Conservation (phyloP, 2,888 invertebrate genomes). For the Parnassius orleans region DNA sequence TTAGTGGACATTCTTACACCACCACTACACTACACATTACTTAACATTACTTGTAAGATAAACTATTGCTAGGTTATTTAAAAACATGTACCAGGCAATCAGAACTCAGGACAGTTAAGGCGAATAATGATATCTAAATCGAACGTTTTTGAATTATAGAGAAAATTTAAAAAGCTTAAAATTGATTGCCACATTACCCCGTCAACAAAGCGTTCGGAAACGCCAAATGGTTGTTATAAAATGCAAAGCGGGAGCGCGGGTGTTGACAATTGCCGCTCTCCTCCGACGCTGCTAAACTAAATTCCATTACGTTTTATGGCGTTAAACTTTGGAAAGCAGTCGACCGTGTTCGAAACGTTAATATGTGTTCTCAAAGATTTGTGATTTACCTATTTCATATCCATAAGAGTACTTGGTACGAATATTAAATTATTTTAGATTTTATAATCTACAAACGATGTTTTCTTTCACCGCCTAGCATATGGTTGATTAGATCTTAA, state of each 20-base stretch:
- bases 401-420: too few species aligned
- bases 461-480: too few species aligned
- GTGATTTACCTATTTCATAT: background rate
- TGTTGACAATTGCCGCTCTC: constrained; percentile 70
- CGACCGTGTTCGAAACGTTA: constrained; percentile 18
- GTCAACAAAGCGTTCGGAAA: constrained; percentile 54
- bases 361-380: constrained; percentile 4
- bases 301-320: constrained; percentile 75
- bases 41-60: too few species aligned
- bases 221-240: constrained; percentile 55
- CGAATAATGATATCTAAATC: too few species aligned
- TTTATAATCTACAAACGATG: too few species aligned
- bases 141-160: background rate
- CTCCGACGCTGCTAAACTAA: constrained; percentile 53
- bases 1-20: too few species aligned
- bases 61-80: too few species aligned
- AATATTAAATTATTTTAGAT: too few species aligned
- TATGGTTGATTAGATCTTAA: too few species aligned
- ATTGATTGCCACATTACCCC: constrained; percentile 64
- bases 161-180: constrained; percentile 41
- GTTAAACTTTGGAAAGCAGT: constrained; percentile 58
- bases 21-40: too few species aligned
- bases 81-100: too few species aligned
- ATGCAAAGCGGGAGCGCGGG: constrained; percentile 68
- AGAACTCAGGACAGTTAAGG: too few species aligned